Base-by-base conservation (phyloP, 2,113 vertebrate genomes). In the Grus americana region DNA sequence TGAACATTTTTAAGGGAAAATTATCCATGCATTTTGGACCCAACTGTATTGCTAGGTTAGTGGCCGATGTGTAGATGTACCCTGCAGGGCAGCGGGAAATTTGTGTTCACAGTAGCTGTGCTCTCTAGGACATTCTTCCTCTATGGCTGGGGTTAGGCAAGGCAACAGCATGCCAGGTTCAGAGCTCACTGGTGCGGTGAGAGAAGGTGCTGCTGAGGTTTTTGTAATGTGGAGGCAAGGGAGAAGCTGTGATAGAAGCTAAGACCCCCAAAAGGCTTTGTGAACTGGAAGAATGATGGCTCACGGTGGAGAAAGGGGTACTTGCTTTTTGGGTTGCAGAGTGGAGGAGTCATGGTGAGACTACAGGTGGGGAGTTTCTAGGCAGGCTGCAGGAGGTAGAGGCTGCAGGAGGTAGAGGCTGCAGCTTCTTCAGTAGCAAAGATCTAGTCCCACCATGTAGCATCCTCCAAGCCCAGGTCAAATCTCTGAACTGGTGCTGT, bases 1-100 rank as follows among this genome's bases (percentile, higher is more conserved):
- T 42, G 36, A 63, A 46, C 6, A 4, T 19, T 79, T 76, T 46
- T 18, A 70, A 86, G 18, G 12, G 40, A 15, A 55, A 88, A 32
- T 7, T 4, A 26, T 8, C 19, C 2, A 1, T 46, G 11, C 0
- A 0, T 46, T 86, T 82, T 83, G 36, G 46, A 86, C 6, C 21
- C 9, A 44, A 1, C 15, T 34, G 10, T 40, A 16, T 61, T 50
- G 10, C 52, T 21, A 26, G 21, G 15, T 34, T 73, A 68, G 58
- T 3, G 5, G 23, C 34, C 40, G 63, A 65, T 62, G 24, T 30
- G 34, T 8, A 59, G 30, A 19, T 76, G 15, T 38, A 29, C 17
- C 9, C n/a, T 62, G 46, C 40, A 70, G 67, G 40, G 18, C 55
- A 68, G 47, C 27, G 15, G 42, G 34, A 62, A 49, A 36, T 36